phyloP scores from a whole-genome alignment of 2,113 vertebrate species.

The Pitta sordida region DNA sequence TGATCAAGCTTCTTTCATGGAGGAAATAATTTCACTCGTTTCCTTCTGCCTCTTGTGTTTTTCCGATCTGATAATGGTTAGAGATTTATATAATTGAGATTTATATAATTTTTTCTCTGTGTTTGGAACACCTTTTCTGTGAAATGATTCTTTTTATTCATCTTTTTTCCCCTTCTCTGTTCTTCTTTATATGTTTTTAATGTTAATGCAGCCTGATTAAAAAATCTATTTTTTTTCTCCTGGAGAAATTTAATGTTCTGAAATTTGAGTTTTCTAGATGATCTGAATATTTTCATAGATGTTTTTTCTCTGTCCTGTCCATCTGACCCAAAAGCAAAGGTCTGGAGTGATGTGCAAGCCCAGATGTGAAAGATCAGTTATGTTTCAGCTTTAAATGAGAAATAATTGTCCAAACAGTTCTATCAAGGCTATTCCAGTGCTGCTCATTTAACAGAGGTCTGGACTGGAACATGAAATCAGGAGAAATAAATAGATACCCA shows the following conservation, averaged over 20 bases:
- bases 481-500: slow-evolving; percentile 66
- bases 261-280: background rate
- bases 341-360: background rate
- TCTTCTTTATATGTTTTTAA: background rate
- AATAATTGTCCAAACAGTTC: background rate
- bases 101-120: background rate
- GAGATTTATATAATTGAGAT: background rate
- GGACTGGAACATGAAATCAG: slow-evolving; percentile 41
- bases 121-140: background rate
- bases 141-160: background rate
- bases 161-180: background rate
- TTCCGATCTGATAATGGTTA: background rate
- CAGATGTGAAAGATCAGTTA: background rate
- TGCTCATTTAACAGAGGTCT: slow-evolving; percentile 53
- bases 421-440: background rate
- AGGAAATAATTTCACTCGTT: background rate
- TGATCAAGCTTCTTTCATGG: background rate
- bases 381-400: background rate
- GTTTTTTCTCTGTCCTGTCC: background rate
- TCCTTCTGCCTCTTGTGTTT: background rate
- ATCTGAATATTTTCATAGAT: background rate
- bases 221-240: background rate
- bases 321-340: background rate
- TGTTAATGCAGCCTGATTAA: background rate
- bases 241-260: background rate